These are phyloP conservation scores for Phorcus lineatus DNA, from an alignment of 2,888 invertebrate genomes.

Conservation along the genomic window DNA sequence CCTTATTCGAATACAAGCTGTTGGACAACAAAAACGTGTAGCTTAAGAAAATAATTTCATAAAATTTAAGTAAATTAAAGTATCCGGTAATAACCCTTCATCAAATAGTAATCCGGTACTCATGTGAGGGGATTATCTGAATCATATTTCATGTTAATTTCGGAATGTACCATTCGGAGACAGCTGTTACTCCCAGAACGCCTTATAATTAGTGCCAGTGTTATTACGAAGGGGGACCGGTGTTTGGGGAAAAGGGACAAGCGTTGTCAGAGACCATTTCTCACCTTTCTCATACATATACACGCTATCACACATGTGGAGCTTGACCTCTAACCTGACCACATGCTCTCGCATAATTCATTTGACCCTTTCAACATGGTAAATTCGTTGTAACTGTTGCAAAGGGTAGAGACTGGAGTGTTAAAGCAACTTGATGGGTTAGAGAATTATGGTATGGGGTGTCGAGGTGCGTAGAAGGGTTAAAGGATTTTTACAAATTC, in stretches of 20 bases:
- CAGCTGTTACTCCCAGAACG: not conserved
- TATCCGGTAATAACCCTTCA: too few species aligned
- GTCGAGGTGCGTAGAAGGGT: too few species aligned
- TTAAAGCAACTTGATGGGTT: too few species aligned
- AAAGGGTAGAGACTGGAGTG: not conserved
- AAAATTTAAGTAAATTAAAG: too few species aligned
- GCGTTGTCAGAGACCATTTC: not conserved
- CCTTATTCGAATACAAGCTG: too few species aligned
- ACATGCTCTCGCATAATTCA: not conserved
- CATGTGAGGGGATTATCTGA: not conserved
- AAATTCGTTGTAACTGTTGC: not conserved
- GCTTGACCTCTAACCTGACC: not conserved
- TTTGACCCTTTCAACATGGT: not conserved
- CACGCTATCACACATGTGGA: not conserved
- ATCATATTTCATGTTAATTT: slow-evolving; percentile 4
- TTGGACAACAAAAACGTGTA: too few species aligned
- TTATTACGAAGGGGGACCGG: too few species aligned
- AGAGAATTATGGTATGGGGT: too few species aligned
- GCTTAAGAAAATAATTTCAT: too few species aligned
- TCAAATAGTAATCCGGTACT: too few species aligned
- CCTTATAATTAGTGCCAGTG: not conserved
- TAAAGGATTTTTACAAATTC: too few species aligned
- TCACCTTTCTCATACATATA: not conserved
- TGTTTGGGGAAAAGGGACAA: too few species aligned
- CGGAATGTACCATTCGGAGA: not conserved